These are phyloP conservation scores for Oryzias javanicus DNA, from an alignment of 2,113 vertebrate genomes.

Conservation along the genomic window DNA sequence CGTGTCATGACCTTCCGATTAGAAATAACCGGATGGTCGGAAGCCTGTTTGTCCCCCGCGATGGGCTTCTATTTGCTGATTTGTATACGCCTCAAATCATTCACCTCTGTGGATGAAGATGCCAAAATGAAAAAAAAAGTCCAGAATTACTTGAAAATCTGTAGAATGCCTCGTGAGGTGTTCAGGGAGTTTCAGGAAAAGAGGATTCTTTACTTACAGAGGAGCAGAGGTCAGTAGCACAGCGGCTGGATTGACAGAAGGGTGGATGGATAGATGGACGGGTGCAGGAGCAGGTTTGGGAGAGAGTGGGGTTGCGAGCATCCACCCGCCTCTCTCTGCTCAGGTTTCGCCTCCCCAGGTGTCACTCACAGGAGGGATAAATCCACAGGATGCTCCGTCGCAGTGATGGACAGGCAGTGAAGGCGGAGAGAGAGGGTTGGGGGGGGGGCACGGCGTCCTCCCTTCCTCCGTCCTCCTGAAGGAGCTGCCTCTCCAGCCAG, in stretches of 20 bases:
- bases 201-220: constrained; percentile 52
- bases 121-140: too few relatives aligned
- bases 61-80: too few relatives aligned
- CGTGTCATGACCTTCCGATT: too few relatives aligned
- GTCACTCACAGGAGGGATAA: constrained; percentile 36
- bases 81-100: too few relatives aligned
- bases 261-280: constrained; percentile 5
- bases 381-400: constrained; percentile 40
- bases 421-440: too few relatives aligned
- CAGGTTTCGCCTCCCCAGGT: constrained; percentile 40
- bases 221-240: constrained; percentile 51
- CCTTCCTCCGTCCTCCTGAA: constrained; percentile 11
- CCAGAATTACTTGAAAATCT: too few relatives aligned
- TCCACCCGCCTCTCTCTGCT: constrained; percentile 36
- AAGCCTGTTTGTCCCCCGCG: too few relatives aligned
- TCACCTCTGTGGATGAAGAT: too few relatives aligned
- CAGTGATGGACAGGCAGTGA: constrained; percentile 17
- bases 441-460: too few relatives aligned
- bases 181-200: neutral
- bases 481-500: constrained; percentile 8
- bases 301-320: constrained; percentile 1
- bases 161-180: too few relatives aligned
- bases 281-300: neutral
- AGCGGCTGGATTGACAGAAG: neutral
- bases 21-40: too few relatives aligned